A percentile compares a stretch with the other conserved stretches of the same genome.
Evolutionary conservation across 1,140 invertebrate species (phyloP).

Genomic region (Drepana arcuata): DNA sequence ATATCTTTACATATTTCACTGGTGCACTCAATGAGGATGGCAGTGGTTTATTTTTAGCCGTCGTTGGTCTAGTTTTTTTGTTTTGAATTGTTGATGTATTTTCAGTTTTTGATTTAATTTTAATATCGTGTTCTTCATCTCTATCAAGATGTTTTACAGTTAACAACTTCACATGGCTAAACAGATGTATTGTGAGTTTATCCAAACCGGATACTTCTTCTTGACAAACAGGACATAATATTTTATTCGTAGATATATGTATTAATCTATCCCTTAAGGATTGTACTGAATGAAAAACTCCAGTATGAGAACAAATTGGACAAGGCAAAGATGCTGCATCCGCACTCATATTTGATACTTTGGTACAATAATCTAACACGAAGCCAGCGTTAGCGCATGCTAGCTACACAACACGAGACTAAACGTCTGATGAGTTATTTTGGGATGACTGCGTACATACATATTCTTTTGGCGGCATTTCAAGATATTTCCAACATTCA

Average conservation of each 20-base stretch:
- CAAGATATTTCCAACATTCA: conserved; percentile 54
- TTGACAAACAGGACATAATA: conserved; percentile 83
- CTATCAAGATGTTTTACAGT: conserved; percentile 16
- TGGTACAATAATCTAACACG: conserved; percentile 9
- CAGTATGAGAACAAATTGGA: conserved; percentile 81
- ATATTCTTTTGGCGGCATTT: conserved; percentile 56
- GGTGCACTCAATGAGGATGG: conserved; percentile 28
- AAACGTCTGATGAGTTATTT: conserved; percentile 51
- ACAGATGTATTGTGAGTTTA: conserved; percentile 88
- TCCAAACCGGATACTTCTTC: conserved; percentile 83
- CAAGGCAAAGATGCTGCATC: conserved; percentile 78
- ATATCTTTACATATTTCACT: conserved; percentile 63
- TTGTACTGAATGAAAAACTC: conserved; percentile 79
- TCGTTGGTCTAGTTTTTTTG: conserved; percentile 31
- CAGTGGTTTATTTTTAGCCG: conserved; percentile 51
- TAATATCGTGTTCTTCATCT: conserved; percentile 12
- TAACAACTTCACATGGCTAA: conserved; percentile 74
- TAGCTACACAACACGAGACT: conserved; percentile 40
- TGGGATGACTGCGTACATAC: conserved; percentile 32
- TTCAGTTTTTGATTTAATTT: conserved; percentile 15
- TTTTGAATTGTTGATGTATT: conserved; percentile 20
- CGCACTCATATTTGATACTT: conserved; percentile 43
- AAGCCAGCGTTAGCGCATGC: conserved; percentile 13
- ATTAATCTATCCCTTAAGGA: conserved; percentile 80
- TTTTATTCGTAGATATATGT: conserved; percentile 80